Base-by-base conservation (phyloP, 2,888 invertebrate species). In the Dermolepida albohirtum region DNA sequence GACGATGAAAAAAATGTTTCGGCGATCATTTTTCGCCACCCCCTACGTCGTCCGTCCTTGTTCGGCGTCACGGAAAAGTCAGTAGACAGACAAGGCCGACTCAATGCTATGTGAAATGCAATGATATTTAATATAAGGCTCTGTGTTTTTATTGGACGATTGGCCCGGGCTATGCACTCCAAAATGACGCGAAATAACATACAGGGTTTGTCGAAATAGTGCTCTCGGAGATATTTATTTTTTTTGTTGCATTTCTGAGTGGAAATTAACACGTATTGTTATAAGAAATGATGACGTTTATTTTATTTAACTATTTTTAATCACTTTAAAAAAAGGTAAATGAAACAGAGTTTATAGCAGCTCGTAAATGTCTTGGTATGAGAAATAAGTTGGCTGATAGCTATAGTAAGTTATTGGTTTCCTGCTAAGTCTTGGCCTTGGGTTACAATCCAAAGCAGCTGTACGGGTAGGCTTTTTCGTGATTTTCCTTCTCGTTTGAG, bases 1-100 rank as follows among this genome's bases (percentile, higher is more conserved):
- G 75, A 55, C 40, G 40, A 39, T 68, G 70, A 75, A 76, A 74
- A n/a, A 75, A 77, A 77, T 75, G 75, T 75, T 57, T 67, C 51
- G 40, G 50, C 50, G 34, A 10, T 39, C 63, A 52, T 62, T 50
- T 66, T 66, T 66, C 55, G 57, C 57, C 66, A 66, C 66, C 66
- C 55, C 59, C 27, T 57, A 39, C 50, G 14, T 8, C 34, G 22
- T 47, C 57, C 14, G 66, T 55, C 57, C 39, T 50, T 34, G 14
- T 49, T 40, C 29, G n/a, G 1, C 17, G 57, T 34, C n/a, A 47
- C 44, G 29, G 59, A 47, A 44, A 43, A 41, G 55, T n/a, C 16
- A 12, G 44, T 29, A n/a, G 57, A 44, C 12, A 47, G 49, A 66
- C 49, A 57, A 49, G 50, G 57, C 47, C 57, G 39, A 40, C 40